These are phyloP conservation scores for Yponomeuta plumbellus DNA, from an alignment of 2,888 invertebrate genomes.

Conservation along the genomic window DNA sequence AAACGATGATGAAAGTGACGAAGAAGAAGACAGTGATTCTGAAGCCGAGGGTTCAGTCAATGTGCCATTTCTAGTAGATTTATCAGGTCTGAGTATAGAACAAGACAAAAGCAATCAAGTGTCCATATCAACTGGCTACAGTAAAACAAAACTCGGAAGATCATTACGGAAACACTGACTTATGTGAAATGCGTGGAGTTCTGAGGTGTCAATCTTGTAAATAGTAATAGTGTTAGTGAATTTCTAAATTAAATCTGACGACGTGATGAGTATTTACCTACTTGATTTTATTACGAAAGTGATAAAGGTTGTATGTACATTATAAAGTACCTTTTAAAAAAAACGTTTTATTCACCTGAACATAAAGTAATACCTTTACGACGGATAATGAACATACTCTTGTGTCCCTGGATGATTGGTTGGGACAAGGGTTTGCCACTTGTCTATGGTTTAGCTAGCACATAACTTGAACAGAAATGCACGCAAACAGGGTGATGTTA, in stretches of 20 bases:
- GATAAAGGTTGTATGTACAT: slow-evolving; percentile 73
- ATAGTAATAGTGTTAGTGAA: slow-evolving; percentile 64
- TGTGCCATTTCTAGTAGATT: slow-evolving; percentile 72
- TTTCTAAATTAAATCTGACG: slow-evolving; percentile 68
- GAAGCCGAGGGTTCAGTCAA: slow-evolving; percentile 63
- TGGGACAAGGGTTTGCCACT: too few relatives aligned
- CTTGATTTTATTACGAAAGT: slow-evolving; percentile 65
- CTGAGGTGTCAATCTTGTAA: slow-evolving; percentile 53
- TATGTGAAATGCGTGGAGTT: slow-evolving; percentile 30
- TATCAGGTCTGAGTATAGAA: slow-evolving; percentile 62
- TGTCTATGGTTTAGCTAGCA: too few relatives aligned
- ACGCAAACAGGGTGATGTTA: too few relatives aligned
- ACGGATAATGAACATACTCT: too few relatives aligned
- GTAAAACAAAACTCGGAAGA: slow-evolving; percentile 72
- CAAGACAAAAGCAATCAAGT: slow-evolving; percentile 56
- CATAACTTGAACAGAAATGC: too few relatives aligned
- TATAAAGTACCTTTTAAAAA: slow-evolving; percentile 49
- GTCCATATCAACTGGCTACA: slow-evolving; percentile 70
- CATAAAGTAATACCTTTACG: too few relatives aligned
- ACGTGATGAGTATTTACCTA: slow-evolving; percentile 46
- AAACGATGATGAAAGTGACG: slow-evolving; percentile 32
- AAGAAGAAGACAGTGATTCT: slow-evolving; percentile 44
- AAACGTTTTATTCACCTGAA: not conserved
- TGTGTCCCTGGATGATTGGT: too few relatives aligned
- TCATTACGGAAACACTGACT: slow-evolving; percentile 60